Percentiles rank a stretch among this genome's conserved stretches.
Conservation (phyloP, 1,140 invertebrate species). For the Gonioctena quinquepunctata region DNA sequence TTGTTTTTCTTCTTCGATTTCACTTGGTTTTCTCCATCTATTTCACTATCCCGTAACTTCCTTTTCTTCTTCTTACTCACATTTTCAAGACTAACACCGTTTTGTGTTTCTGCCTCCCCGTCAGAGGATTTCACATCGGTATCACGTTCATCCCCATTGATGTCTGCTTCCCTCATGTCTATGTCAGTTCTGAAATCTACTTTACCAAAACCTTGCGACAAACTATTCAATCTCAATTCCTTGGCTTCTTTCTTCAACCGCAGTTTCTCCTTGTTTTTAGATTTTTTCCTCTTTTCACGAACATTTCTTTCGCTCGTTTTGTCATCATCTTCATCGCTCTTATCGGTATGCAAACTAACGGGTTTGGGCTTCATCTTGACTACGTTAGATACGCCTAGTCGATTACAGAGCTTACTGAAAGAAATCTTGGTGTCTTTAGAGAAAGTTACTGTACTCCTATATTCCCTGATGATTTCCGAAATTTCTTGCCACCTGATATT, state of each 20-base stretch:
- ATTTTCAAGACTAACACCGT: not conserved
- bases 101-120: not conserved
- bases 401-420: slow-evolving; percentile 56
- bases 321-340: slow-evolving; percentile 37
- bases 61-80: not conserved
- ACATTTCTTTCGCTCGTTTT: slow-evolving; percentile 40
- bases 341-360: slow-evolving; percentile 28
- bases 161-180: not conserved
- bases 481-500: slow-evolving; percentile 55
- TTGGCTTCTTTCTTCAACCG: slow-evolving; percentile 59
- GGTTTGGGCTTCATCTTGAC: slow-evolving; percentile 37
- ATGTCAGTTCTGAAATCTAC: not conserved
- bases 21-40: not conserved
- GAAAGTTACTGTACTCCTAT: slow-evolving; percentile 49
- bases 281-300: slow-evolving; percentile 47
- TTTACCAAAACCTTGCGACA: slow-evolving; percentile 53
- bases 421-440: slow-evolving; percentile 56
- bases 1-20: not conserved
- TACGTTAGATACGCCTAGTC: slow-evolving; percentile 52
- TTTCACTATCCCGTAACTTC: not conserved
- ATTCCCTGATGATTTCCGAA: slow-evolving; percentile 48
- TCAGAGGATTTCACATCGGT: too few species aligned
- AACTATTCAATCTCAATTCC: slow-evolving; percentile 51
- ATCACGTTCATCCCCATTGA: too few species aligned
- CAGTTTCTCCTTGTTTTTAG: slow-evolving; percentile 49